Conservation (phyloP, 1,140 invertebrate genomes). For the Papilio polyxenes region DNA sequence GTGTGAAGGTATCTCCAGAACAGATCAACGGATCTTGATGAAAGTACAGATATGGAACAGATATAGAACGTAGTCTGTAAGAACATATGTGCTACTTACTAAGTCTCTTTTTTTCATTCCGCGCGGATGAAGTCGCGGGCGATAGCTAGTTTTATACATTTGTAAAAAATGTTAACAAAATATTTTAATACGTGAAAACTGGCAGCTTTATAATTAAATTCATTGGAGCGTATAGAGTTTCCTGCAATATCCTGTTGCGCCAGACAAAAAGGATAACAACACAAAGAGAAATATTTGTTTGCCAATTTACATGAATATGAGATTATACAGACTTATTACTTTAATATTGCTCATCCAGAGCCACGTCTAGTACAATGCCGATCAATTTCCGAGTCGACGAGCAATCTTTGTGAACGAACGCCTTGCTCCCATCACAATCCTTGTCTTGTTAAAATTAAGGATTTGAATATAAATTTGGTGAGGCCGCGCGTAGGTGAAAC, state of each 20-base stretch:
- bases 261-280: conserved; percentile 47
- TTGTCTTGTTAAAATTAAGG: conserved; percentile 75
- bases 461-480: conserved; percentile 76
- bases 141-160: no score
- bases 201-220: conserved; percentile 28
- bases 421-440: conserved; percentile 58
- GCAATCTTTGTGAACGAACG: conserved; percentile 62
- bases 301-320: conserved; percentile 76
- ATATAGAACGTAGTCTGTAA: no score
- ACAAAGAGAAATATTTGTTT: conserved; percentile 63
- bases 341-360: conserved; percentile 69
- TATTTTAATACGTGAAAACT: conserved; percentile 24
- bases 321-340: conserved; percentile 69
- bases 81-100: no score
- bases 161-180: not conserved
- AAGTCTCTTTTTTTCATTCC: no score
- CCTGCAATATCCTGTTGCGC: conserved; percentile 36
- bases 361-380: conserved; percentile 64
- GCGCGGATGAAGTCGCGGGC: no score
- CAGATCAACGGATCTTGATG: no score
- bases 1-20: no score
- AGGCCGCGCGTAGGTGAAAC: conserved; percentile 74
- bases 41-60: no score
- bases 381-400: conserved; percentile 69
- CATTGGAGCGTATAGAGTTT: conserved; percentile 32